phyloP scores from a whole-genome alignment of 2,888 invertebrate genomes.

The Notocelia uddmanniana region DNA sequence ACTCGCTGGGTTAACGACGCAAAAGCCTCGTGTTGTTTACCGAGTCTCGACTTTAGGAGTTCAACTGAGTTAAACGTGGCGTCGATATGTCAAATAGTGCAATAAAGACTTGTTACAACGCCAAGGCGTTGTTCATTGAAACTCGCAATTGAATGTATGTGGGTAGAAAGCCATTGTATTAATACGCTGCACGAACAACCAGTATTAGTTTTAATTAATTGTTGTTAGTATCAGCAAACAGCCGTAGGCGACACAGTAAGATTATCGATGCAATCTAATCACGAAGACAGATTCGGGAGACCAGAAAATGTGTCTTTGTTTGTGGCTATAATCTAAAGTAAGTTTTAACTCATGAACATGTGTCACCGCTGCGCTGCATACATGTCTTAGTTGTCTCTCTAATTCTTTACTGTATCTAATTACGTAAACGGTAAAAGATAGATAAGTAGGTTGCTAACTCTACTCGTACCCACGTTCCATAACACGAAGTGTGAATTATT shows the following conservation, averaged over 20 bases:
- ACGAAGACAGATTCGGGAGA: slow-evolving; percentile 38
- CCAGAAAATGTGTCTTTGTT: slow-evolving; percentile 35
- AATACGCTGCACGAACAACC: slow-evolving; percentile 45
- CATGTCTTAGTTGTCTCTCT: slow-evolving; percentile 24
- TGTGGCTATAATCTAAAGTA: slow-evolving; percentile 10
- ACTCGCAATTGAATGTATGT: slow-evolving; percentile 51
- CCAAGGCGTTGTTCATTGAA: slow-evolving; percentile 47
- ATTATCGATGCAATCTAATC: slow-evolving; percentile 45
- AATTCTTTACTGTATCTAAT: slow-evolving; percentile 25
- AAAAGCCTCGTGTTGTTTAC: slow-evolving; percentile 48
- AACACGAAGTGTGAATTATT: slow-evolving; percentile 26
- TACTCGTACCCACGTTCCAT: slow-evolving; percentile 8
- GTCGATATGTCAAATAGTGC: slow-evolving; percentile 47
- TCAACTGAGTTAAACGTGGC: slow-evolving; percentile 36
- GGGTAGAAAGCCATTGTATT: slow-evolving; percentile 46
- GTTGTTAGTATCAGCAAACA: slow-evolving; percentile 49
- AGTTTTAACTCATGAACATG: slow-evolving; percentile 18
- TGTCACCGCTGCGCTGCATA: slow-evolving; percentile 9
- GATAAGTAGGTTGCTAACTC: neutral
- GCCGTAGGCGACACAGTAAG: slow-evolving; percentile 43
- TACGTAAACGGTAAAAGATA: slow-evolving; percentile 18
- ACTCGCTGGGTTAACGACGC: slow-evolving; percentile 40
- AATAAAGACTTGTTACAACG: slow-evolving; percentile 54
- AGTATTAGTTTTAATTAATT: slow-evolving; percentile 52
- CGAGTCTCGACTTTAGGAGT: slow-evolving; percentile 49